Percentiles rank a stretch among this genome's conserved stretches.
phyloP scores from a whole-genome alignment of 2,888 invertebrate genomes.

The Leptodirus hochenwartii region DNA sequence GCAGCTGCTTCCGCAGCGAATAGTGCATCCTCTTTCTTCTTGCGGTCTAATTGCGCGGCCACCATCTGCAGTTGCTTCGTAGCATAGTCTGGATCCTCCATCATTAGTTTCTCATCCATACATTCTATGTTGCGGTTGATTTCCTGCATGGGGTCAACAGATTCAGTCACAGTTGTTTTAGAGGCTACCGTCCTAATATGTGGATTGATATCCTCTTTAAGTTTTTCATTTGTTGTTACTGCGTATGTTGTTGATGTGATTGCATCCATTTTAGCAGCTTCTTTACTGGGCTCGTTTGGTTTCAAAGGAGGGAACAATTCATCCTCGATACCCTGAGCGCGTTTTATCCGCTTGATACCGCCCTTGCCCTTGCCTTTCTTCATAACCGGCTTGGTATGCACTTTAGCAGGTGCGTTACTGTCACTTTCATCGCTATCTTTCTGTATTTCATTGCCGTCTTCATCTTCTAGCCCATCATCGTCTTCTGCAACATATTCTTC shows the following conservation, averaged over 20 bases:
- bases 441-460: conserved; percentile 19
- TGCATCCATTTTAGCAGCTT: neutral
- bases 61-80: conserved; percentile 33
- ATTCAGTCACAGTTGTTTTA: conserved; percentile 5
- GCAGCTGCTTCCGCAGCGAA: conserved; percentile 28
- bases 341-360: conserved; percentile 12
- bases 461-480: conserved; percentile 17
- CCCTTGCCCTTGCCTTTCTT: conserved; percentile 12
- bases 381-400: conserved; percentile 6
- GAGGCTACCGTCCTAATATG: conserved; percentile 6
- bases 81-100: conserved; percentile 41
- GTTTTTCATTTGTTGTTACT: conserved; percentile 18
- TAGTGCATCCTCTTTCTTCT: conserved; percentile 34
- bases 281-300: no score
- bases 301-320: conserved; percentile 12
- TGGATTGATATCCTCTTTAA: conserved; percentile 9
- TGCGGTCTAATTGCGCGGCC: conserved; percentile 31
- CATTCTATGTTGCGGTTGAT: conserved; percentile 25
- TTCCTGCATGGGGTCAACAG: conserved; percentile 24
- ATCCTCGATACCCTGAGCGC: conserved; percentile 12
- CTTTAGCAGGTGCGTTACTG: neutral
- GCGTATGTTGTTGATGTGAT: conserved; percentile 1
- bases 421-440: conserved; percentile 6
- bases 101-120: conserved; percentile 28
- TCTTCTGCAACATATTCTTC: conserved; percentile 20